phyloP scores from a whole-genome alignment of 2,888 invertebrate genomes.

The Thecophora atra region DNA sequence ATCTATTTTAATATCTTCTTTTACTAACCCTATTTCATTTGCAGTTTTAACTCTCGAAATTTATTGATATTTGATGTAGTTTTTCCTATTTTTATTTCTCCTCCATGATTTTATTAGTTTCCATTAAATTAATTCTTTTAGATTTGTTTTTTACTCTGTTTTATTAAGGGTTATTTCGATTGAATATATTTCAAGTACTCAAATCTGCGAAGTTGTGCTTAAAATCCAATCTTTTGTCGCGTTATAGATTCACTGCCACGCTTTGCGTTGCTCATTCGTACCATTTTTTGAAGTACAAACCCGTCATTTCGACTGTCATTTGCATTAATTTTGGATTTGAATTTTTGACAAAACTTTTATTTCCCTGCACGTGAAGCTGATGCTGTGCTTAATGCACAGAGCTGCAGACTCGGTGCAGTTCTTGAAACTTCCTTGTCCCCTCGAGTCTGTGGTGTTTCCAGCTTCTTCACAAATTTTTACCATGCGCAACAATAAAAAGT shows the following conservation, averaged over 20 bases:
- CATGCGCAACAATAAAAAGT: constrained; percentile 29
- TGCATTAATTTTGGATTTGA: constrained; percentile 33
- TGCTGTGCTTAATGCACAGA: neutral
- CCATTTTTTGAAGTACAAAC: neutral
- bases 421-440: constrained; percentile 7
- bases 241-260: no score
- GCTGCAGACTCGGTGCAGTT: neutral
- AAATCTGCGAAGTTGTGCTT: no score
- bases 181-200: neutral
- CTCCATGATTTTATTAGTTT: neutral
- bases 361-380: neutral
- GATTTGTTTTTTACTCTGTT: neutral
- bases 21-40: no score
- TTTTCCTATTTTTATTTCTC: neutral
- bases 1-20: no score
- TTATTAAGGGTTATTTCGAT: neutral
- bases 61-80: no score
- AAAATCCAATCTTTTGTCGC: no score
- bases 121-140: neutral
- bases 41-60: neutral
- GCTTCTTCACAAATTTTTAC: constrained; percentile 23
- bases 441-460: neutral
- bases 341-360: constrained; percentile 9
- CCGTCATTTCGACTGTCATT: constrained; percentile 20
- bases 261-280: neutral